Percentiles rank a stretch among this genome's conserved stretches.
phyloP scores from a whole-genome alignment of 2,113 vertebrate genomes.

The Irena cyanogastra region DNA sequence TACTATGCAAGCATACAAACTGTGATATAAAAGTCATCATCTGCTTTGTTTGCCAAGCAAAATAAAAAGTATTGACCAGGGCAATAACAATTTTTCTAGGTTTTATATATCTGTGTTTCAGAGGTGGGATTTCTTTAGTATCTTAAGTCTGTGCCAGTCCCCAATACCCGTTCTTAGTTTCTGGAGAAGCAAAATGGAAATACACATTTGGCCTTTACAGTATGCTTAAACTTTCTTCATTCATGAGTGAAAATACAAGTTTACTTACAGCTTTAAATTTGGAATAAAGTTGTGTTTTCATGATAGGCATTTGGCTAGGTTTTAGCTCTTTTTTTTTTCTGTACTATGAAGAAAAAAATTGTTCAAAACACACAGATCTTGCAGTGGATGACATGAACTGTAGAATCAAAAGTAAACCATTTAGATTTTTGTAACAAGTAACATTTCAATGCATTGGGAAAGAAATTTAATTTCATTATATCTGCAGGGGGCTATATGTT shows the following conservation, averaged over 20 bases:
- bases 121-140: neutral
- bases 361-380: neutral
- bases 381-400: neutral
- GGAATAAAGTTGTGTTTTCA: neutral
- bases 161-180: neutral
- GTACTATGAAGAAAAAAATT: neutral
- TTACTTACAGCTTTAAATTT: neutral
- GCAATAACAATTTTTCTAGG: neutral
- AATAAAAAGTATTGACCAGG: neutral
- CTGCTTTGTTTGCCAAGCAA: neutral
- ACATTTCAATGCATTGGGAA: neutral
- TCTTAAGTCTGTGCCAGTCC: neutral
- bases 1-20: fast-evolving
- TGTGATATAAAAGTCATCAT: neutral
- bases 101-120: neutral
- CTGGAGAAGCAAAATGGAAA: neutral
- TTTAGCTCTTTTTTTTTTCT: neutral
- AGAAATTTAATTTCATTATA: neutral
- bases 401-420: neutral
- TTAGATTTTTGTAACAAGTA: neutral
- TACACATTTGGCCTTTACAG: neutral
- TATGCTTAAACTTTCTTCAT: neutral
- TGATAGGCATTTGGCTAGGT: neutral
- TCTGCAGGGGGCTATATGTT: neutral
- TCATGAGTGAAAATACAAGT: neutral